phyloP scores from a whole-genome alignment of 2,888 invertebrate genomes.

The Tupiocoris notatus region DNA sequence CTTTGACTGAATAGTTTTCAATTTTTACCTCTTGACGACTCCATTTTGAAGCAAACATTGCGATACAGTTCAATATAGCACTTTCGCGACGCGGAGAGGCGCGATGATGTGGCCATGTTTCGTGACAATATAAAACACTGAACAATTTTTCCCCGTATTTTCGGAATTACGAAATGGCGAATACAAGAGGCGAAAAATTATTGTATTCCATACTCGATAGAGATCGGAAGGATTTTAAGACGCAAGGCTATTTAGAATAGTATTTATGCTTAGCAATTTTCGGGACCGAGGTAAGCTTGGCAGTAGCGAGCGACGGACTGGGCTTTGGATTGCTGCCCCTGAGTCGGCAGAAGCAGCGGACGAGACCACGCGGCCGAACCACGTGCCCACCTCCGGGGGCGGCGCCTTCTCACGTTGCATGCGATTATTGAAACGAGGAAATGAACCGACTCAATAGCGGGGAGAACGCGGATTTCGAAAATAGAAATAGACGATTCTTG shows the following conservation, averaged over 20 bases:
- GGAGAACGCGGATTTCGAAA: too few species aligned
- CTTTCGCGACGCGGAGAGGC: constrained; percentile 19
- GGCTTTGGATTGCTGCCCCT: neutral
- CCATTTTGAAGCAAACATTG: neutral
- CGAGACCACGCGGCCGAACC: constrained; percentile 14
- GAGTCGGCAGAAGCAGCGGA: neutral
- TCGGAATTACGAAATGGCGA: too few species aligned
- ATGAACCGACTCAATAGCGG: too few species aligned
- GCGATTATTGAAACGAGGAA: neutral
- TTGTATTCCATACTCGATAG: too few species aligned
- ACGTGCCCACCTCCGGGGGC: constrained; percentile 8
- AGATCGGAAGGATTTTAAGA: too few species aligned
- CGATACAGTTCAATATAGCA: constrained; percentile 20
- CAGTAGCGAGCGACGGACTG: neutral
- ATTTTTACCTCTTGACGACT: neutral
- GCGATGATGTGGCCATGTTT: constrained; percentile 9
- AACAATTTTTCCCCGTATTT: too few species aligned
- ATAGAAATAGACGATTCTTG: too few species aligned
- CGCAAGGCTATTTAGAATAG: too few species aligned
- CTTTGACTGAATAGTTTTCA: too few species aligned
- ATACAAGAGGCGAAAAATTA: too few species aligned
- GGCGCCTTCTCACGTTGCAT: constrained; percentile 20
- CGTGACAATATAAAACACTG: too few species aligned
- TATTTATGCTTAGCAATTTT: too few species aligned
- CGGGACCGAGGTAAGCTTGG: neutral